phyloP scores from a whole-genome alignment of 2,888 invertebrate genomes.

The Trisateles emortualis region DNA sequence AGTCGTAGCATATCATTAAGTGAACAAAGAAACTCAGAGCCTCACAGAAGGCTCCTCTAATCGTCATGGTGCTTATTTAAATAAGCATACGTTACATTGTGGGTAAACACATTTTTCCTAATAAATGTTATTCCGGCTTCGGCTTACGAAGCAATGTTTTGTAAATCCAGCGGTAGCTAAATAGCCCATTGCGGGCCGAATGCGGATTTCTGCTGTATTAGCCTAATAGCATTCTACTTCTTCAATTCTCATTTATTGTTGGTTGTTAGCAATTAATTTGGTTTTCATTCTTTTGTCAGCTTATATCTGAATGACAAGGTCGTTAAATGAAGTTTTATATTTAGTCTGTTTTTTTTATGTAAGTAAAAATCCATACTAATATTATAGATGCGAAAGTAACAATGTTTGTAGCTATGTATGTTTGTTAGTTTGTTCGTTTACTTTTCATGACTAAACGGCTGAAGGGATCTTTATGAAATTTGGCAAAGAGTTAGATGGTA shows the following conservation, averaged over 20 bases:
- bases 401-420: too few species aligned
- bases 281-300: conserved; percentile 49
- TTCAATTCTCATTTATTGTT: conserved; percentile 73
- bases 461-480: too few species aligned
- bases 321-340: background rate
- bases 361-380: background rate
- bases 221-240: conserved; percentile 75
- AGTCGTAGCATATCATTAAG: conserved; percentile 26
- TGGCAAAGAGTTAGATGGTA: too few species aligned
- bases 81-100: conserved; percentile 60
- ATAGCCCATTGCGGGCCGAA: conserved; percentile 77
- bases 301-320: conserved; percentile 30
- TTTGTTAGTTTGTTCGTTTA: too few species aligned
- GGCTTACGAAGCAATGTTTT: conserved; percentile 76
- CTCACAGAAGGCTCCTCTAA: conserved; percentile 26
- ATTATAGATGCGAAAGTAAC: too few species aligned
- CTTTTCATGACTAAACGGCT: too few species aligned
- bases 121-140: conserved; percentile 73
- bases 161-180: conserved; percentile 75
- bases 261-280: conserved; percentile 61
- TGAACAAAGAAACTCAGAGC: conserved; percentile 36
- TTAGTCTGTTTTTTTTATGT: background rate
- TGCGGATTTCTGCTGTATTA: conserved; percentile 78
- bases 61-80: conserved; percentile 43
- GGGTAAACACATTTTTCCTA: conserved; percentile 76